Conservation (phyloP, 2,113 vertebrate species). For the Alligator sinensis region DNA sequence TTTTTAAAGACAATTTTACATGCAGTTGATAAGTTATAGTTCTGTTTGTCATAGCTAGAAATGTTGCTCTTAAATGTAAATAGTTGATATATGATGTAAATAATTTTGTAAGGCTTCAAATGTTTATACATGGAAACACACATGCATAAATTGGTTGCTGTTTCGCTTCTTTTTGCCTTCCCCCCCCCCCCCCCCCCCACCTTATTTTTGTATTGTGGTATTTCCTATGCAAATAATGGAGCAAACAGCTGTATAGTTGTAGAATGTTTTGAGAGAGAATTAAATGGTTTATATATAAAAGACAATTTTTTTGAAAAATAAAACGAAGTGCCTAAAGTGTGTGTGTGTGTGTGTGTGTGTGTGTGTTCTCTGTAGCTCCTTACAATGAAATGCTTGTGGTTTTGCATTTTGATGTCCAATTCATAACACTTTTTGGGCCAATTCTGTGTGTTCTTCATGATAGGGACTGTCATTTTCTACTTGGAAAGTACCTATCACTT, state of each 20-base stretch:
- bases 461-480: not conserved
- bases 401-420: not conserved
- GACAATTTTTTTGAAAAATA: conserved; percentile 83
- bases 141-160: conserved; percentile 80
- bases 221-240: conserved; percentile 85
- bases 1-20: conserved; percentile 82
- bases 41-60: conserved; percentile 82
- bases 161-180: conserved; percentile 81
- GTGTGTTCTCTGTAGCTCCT: not conserved
- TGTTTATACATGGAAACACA: conserved; percentile 86
- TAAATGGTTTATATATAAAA: conserved; percentile 86
- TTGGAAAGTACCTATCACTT: conserved; percentile 48
- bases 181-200: conserved; percentile 20
- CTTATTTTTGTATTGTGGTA: conserved; percentile 89
- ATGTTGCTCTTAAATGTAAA: conserved; percentile 87
- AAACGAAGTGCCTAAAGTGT: conserved; percentile 85
- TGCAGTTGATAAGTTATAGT: conserved; percentile 87
- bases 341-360: not conserved
- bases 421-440: not conserved
- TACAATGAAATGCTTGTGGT: not conserved
- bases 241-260: conserved; percentile 85
- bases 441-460: not conserved
- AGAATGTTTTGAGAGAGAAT: conserved; percentile 85
- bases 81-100: conserved; percentile 86
- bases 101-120: conserved; percentile 89